phyloP scores from a whole-genome alignment of 2,797 vertebrate genomes.

The Oreochromis grahami region DNA sequence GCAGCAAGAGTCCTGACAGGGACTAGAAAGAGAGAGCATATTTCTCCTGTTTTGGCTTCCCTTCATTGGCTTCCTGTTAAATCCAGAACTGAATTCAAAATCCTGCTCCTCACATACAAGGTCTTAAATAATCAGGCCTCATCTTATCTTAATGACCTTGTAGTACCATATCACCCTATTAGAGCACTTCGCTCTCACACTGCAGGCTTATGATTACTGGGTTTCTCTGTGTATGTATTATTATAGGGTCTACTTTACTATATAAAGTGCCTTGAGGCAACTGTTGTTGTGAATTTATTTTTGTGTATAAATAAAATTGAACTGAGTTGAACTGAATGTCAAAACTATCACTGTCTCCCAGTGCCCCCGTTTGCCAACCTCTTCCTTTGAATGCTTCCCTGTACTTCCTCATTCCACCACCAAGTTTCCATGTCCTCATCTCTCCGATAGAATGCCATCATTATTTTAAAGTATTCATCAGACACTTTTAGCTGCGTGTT shows the following conservation, averaged over 20 bases:
- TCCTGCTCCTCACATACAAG: background rate
- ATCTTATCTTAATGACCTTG: background rate
- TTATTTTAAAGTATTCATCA: background rate
- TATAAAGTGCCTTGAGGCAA: background rate
- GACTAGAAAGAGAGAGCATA: accelerated
- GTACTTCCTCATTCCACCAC: background rate
- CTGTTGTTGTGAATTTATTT: background rate
- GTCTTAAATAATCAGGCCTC: background rate
- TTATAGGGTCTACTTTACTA: background rate
- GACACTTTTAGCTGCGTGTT: background rate
- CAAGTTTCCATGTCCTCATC: background rate
- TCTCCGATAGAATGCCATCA: background rate
- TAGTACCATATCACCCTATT: background rate
- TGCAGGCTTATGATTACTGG: background rate
- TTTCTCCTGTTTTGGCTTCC: accelerated
- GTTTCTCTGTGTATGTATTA: background rate
- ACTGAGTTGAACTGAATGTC: background rate
- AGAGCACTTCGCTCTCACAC: accelerated
- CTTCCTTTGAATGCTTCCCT: background rate
- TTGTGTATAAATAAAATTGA: background rate
- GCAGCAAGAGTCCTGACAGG: background rate
- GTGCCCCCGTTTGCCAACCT: background rate
- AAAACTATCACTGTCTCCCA: background rate
- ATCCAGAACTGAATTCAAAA: background rate
- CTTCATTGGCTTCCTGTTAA: background rate